A percentile compares a stretch with the other conserved stretches of the same genome.
Conservation (phyloP, 1,140 invertebrate species). For the Drosophila eugracilis region DNA sequence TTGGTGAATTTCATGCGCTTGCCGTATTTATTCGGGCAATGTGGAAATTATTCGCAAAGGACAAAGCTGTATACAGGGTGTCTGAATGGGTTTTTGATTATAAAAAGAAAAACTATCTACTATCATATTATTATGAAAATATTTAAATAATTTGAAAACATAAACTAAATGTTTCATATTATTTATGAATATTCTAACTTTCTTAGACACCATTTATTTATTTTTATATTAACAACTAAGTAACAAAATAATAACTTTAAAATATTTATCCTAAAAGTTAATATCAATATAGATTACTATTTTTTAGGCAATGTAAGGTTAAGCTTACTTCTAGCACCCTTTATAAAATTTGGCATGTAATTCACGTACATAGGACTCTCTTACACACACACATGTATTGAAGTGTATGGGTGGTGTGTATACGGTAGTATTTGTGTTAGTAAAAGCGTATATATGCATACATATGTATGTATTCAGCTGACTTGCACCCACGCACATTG, state of each 20-base stretch:
- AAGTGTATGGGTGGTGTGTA: neutral
- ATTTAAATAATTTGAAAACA: no score
- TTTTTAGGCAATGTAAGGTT: neutral
- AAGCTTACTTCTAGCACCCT: no score
- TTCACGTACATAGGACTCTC: constrained; percentile 22
- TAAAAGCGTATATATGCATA: neutral
- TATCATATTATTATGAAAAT: no score
- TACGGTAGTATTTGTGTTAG: neutral
- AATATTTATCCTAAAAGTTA: neutral
- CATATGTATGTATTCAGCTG: constrained; percentile 13
- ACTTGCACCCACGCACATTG: constrained; percentile 43
- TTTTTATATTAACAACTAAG: no score
- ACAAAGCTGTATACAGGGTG: constrained; percentile 48
- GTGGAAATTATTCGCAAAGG: constrained; percentile 62
- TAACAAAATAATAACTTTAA: no score
- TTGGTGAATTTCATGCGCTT: constrained; percentile 60
- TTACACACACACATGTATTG: constrained; percentile 4
- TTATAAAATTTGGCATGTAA: constrained; percentile 31
- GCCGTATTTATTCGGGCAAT: constrained; percentile 69
- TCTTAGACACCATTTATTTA: no score
- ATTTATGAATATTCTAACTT: no score
- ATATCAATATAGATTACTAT: no score
- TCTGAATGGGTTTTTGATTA: neutral
- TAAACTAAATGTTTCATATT: no score
- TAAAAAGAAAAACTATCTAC: no score